Base-by-base conservation (phyloP, 2,888 invertebrate genomes). In the Taenaris catops region DNA sequence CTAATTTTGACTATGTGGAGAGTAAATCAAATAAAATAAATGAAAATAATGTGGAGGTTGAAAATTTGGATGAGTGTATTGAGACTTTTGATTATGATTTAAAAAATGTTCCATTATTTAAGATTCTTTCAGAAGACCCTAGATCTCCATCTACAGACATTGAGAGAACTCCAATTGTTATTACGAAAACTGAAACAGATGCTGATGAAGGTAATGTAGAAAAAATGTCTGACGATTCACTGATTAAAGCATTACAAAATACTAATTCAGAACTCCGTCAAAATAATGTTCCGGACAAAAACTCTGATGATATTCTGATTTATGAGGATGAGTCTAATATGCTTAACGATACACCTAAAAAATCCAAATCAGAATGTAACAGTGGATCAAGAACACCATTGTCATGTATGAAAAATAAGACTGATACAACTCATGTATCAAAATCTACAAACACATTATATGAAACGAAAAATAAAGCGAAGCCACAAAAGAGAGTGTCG, bases 1-100 rank as follows among this genome's bases (percentile, higher is more conserved):
- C 91, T 8, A 89, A 90, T 63, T 87, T 91, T 67, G 90, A 91
- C 51, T 90, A 75, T 69, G 60, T 88, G 16, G 90, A 89, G 59
- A 47, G 26, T 46, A 57, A 61, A 21, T 46, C 48, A 49, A 63
- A 71, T 5, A 59, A 54, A 42, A 53, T 58, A 53, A 61, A 65
- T 46, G 65, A 69, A 26, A 68, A 53, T 47, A 53, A 58, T 45
- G 59, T 58, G 10, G 51, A 41, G 39, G 31, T 44, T 8, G 26
- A 52, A 8, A 8, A n/a, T 26, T 6, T 5, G 6, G 11, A 25
- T 20, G 11, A 23, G 7, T 11, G 21, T 16, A 29, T 14, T 24
- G 27, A 45, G 1, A 21, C 4, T 10, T n/a, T 18, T 9, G 40
- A 27, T 10, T 12, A 18, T 33, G 31, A 48, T 29, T 50, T 16